Base-by-base conservation (phyloP, 1,140 invertebrate genomes). In the Leptinotarsa lineolata region DNA sequence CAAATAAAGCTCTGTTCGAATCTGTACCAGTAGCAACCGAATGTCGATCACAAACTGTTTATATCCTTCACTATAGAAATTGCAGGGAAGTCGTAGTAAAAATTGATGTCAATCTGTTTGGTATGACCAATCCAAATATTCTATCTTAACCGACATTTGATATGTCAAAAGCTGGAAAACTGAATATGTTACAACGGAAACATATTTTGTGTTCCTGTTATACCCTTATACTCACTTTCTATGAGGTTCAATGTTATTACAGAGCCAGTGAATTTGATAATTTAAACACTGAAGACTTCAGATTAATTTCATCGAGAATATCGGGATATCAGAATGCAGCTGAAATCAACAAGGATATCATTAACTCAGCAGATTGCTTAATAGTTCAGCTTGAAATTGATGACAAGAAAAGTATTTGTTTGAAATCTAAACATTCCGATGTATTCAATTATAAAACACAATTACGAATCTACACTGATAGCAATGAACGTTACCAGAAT, bases 381-480 rank as follows among this genome's bases (percentile, higher is more conserved):
- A 54, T 54, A 54, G 48, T 64, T 64, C 61, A 64, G 3, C 61
- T 64, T 64, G 48, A 54, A 18, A 54, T 16, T n/a, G 16, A 54
- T 63, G 16, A 8, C 4, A 24, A 13, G 12, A 22, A 21, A 13
- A 21, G 18, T 16, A 44, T 68, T 16, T 68, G 24, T 46, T 44
- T 68, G 8, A 44, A 68, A 68, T 11, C n/a, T 2, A 68, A 48
- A 54, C 13, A 68, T 18, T 18, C 66, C 66, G 45, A 44, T 16
- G 13, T 68, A 45, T n/a, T 68, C 5, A 21, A 68, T 59, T 18
- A 8, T 6, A 59, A 59, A 59, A 69, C 68, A 8, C n/a, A 69
- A 58, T 58, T 69, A 58, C 21, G 24, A 21, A 18, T 69, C 8
- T 59, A 46, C 18, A 22, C 20, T 24, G 30, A 69, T 15, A 59